Conservation (phyloP, 2,113 vertebrate species). For the Ardeotis arabs region DNA sequence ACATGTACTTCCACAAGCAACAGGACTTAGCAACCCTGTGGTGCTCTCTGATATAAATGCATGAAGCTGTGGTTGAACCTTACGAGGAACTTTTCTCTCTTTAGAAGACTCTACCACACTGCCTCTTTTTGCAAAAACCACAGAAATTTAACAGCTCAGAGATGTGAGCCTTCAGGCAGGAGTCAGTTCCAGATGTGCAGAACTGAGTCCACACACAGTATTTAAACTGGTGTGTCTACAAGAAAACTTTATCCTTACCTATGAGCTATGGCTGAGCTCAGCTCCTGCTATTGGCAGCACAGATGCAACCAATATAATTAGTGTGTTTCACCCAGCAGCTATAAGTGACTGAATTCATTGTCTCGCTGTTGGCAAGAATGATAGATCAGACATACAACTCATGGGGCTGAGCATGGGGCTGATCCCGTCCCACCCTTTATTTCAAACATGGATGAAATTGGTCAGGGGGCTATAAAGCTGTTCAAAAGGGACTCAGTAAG, state of each 20-base stretch:
- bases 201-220: not conserved
- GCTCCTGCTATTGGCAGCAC: not conserved
- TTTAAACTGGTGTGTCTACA: not conserved
- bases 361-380: not conserved
- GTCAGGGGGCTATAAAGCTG: not conserved
- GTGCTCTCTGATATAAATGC: not conserved
- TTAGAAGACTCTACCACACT: not conserved
- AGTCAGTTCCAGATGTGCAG: not conserved
- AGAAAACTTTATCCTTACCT: not conserved
- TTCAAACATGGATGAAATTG: not conserved
- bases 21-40: not conserved
- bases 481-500: not conserved
- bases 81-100: not conserved
- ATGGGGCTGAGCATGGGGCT: not conserved
- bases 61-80: not conserved
- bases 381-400: not conserved
- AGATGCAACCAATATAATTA: not conserved
- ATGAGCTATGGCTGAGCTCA: not conserved
- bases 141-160: not conserved
- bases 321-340: not conserved
- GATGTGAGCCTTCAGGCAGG: not conserved
- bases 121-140: not conserved
- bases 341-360: not conserved
- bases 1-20: not conserved
- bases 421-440: not conserved